Percentiles rank a stretch among this genome's conserved stretches.
Conservation (phyloP, 2,888 invertebrate genomes). For the Creontiades dilutus region DNA sequence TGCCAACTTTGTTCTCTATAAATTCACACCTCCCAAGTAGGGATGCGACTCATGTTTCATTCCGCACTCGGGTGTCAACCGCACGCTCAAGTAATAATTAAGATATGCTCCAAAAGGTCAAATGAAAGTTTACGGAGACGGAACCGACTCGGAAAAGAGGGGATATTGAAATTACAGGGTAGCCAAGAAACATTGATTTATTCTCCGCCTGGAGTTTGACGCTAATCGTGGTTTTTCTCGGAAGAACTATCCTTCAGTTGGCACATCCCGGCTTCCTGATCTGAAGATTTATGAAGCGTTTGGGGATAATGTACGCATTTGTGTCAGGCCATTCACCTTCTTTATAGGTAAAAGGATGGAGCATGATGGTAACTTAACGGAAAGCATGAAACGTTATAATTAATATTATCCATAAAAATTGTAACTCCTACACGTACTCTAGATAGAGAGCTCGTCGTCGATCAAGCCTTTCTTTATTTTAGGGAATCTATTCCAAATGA, state of each 20-base stretch:
- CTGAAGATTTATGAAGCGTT: not conserved
- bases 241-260: not conserved
- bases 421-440: too few relatives aligned
- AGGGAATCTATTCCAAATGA: too few relatives aligned
- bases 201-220: slow-evolving; percentile 3
- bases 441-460: too few relatives aligned
- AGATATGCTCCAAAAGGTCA: slow-evolving; percentile 6
- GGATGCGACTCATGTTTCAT: slow-evolving; percentile 1
- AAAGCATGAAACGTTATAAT: too few relatives aligned
- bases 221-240: not conserved
- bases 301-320: not conserved
- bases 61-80: not conserved
- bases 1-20: not conserved
- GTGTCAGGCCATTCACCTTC: not conserved
- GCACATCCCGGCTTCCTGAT: not conserved
- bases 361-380: too few relatives aligned
- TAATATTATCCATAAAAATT: too few relatives aligned
- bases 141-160: not conserved
- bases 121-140: not conserved
- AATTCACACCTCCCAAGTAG: slow-evolving; percentile 19
- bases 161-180: not conserved
- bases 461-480: too few relatives aligned
- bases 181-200: not conserved
- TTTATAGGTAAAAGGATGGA: too few relatives aligned
- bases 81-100: not conserved